Base-by-base conservation (phyloP, 2,113 vertebrate genomes). In the Propithecus coquereli region DNA sequence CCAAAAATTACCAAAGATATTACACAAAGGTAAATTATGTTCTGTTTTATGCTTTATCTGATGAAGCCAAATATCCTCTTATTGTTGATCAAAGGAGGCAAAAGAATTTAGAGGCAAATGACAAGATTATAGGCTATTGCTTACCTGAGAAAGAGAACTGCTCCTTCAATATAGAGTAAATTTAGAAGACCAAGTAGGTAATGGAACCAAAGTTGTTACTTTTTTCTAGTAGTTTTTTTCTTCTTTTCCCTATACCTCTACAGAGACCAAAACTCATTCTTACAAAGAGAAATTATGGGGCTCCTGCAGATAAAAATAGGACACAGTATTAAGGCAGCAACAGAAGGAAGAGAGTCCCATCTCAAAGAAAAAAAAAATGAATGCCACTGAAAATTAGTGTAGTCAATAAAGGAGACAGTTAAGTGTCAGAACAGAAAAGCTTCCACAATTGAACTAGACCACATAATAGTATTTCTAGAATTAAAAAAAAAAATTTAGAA, bases 1-100 rank as follows among this genome's bases (percentile, higher is more conserved):
- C 74, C 99, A 99, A 99, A 99, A 99, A 99, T 99, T 99, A 99
- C 99, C 99, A 99, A 99, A 99, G 99, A 99, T 99, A 98, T 99
- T 99, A 98, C 98, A 98, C 99, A 99, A 99, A 99, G 98, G 98
- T 99, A 99, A 99, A 99, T 99, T 98, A 99, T 99, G 99, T 99
- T 99, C 99, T 99, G 99, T 99, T 99, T 98, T 99, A 99, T 99
- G 99, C 99, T 99, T 99, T 99, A 99, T 99, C 99, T 99, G 99
- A 99, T 98, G 98, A 99, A 99, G 99, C 99, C 99, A 99, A 99
- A 99, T 99, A 99, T 99, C 99, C 99, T 99, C 99, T 99, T 99
- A 98, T 99, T 99, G 98, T 99, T 99, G 98, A 99, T 99, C 98
- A 98, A 98, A 97, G 98, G 98, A 98, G 98, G 98, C 94, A 97